These are phyloP conservation scores for Latrodectus geometricus DNA, from an alignment of 1,140 invertebrate species.

Conservation along the genomic window DNA sequence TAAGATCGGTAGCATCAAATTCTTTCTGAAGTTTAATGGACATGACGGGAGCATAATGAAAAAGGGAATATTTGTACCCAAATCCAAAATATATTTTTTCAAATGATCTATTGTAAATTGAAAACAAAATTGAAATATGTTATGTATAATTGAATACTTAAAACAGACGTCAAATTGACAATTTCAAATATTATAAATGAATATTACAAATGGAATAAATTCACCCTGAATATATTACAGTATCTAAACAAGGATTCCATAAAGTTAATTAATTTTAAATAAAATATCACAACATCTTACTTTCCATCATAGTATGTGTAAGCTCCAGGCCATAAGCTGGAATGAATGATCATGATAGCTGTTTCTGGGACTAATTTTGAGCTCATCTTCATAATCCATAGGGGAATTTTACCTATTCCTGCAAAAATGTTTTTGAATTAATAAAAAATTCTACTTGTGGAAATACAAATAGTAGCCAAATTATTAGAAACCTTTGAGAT, in stretches of 20 bases:
- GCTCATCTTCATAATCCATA: constrained; percentile 37
- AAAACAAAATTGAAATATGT: neutral
- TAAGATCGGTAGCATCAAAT: neutral
- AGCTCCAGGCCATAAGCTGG: constrained; percentile 40
- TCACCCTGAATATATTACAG: too few species aligned
- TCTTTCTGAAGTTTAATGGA: constrained; percentile 7
- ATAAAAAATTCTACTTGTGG: too few species aligned
- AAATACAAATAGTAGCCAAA: too few species aligned
- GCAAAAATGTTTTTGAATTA: neutral
- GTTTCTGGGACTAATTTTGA: constrained; percentile 11
- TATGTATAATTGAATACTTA: too few species aligned
- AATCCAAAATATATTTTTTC: constrained; percentile 28
- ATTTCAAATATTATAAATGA: too few species aligned
- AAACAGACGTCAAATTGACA: too few species aligned
- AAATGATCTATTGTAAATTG: neutral
- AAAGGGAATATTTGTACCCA: constrained; percentile 25
- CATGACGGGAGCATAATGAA: neutral
- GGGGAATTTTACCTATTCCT: constrained; percentile 13
- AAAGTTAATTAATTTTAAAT: too few species aligned
- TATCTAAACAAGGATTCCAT: too few species aligned
- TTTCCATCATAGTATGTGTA: constrained; percentile 50
- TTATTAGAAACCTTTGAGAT: too few species aligned
- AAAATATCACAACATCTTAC: constrained; percentile 7
- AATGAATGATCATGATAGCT: constrained; percentile 3
- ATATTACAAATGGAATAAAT: too few species aligned